Conservation (phyloP, 2,888 invertebrate species). For the Rugalucina vietnamica region DNA sequence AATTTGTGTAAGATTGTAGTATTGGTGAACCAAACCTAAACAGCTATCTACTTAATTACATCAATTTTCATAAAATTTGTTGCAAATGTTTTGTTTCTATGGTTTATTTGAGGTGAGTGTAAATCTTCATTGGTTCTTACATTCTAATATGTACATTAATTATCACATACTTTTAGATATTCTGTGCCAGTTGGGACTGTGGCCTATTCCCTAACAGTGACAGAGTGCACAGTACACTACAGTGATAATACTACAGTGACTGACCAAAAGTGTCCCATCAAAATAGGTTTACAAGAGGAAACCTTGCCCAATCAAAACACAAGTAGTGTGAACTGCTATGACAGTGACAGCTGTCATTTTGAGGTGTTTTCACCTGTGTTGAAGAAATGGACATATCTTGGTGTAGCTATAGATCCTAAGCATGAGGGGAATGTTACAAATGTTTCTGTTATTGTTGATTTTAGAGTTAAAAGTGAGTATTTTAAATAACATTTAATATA, state of each 20-base stretch:
- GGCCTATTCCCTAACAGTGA: constrained; percentile 22
- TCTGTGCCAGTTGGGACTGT: constrained; percentile 29
- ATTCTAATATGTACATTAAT: no score
- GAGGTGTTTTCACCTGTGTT: constrained; percentile 49
- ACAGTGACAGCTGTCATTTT: constrained; percentile 8
- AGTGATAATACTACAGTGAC: not conserved
- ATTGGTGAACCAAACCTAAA: no score
- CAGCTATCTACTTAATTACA: no score
- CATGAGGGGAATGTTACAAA: constrained; percentile 42
- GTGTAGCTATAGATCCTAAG: constrained; percentile 26
- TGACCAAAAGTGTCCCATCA: constrained; percentile 59
- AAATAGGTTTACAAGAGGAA: constrained; percentile 44
- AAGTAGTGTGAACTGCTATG: not conserved
- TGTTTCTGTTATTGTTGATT: constrained; percentile 43
- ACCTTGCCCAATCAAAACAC: not conserved
- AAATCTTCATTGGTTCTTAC: no score
- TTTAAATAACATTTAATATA: no score
- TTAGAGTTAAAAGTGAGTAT: constrained; percentile 53
- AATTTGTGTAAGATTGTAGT: no score
- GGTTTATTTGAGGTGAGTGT: no score
- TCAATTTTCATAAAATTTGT: no score
- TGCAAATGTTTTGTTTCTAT: no score
- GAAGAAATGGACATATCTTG: constrained; percentile 56
- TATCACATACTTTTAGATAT: constrained; percentile 28
- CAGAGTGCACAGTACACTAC: not conserved